These are phyloP conservation scores for Baronia brevicornis DNA, from an alignment of 2,888 invertebrate genomes.

Conservation along the genomic window DNA sequence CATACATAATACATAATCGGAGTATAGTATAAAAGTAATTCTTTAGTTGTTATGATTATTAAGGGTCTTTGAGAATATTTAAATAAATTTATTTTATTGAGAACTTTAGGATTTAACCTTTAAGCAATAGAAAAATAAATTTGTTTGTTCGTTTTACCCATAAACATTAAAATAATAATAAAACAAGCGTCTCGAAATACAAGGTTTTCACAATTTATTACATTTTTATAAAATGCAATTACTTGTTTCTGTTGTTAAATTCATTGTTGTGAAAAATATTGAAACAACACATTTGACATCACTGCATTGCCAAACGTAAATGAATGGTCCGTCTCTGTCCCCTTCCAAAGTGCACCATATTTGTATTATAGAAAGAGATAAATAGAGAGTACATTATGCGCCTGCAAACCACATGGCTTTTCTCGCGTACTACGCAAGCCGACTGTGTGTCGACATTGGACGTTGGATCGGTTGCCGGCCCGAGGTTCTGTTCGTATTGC, in stretches of 20 bases:
- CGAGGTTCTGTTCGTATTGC: constrained; percentile 56
- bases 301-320: constrained; percentile 66
- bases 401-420: constrained; percentile 53
- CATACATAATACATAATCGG: too few relatives aligned
- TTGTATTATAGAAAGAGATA: constrained; percentile 44
- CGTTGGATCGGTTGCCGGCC: constrained; percentile 69
- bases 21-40: too few relatives aligned
- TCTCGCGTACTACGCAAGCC: constrained; percentile 72
- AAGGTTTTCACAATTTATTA: constrained; percentile 15
- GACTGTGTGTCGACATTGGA: constrained; percentile 75
- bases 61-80: too few relatives aligned
- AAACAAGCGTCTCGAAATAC: constrained; percentile 6
- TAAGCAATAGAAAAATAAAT: too few relatives aligned
- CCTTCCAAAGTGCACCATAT: constrained; percentile 25
- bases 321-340: constrained; percentile 60
- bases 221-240: constrained; percentile 16
- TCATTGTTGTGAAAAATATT: constrained; percentile 46
- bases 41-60: too few relatives aligned
- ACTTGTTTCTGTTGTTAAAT: constrained; percentile 27
- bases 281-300: constrained; percentile 49
- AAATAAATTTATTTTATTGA: too few relatives aligned
- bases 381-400: constrained; percentile 25
- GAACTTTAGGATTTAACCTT: too few relatives aligned
- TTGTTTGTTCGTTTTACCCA: too few relatives aligned
- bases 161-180: too few relatives aligned